Evolutionary conservation across 2,888 invertebrate genomes (phyloP), one percentile per base, ranked within the genome.

Genomic region (Drosophila anceps): DNA sequence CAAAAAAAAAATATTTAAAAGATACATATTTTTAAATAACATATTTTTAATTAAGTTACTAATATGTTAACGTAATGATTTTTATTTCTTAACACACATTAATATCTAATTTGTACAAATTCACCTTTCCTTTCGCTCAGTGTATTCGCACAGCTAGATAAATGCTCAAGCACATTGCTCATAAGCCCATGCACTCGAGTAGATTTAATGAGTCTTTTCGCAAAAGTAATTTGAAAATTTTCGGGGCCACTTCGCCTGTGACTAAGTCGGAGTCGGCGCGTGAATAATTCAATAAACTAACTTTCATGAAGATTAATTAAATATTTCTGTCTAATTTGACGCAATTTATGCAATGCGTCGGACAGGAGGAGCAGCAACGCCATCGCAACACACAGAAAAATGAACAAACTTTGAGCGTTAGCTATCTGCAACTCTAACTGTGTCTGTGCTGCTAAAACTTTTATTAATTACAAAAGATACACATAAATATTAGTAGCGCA

Each of bases 261-360:
- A 59, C 64, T 68, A 29, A 62, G 60, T 58, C 68, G 33, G 68
- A 53, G 76, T 46, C 68, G 79, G 70, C 59, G 70, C 59, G 79
- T 74, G 72, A 79, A 85, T 81, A 82, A 85, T 85, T 88, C 82
- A 86, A 86, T 89, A 87, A 88, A 90, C 73, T 77, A 88, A 86
- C 69, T 86, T 86, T 86, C 70, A 76, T 79, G 60, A 67, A 86
- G 90, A 86, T 90, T 90, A 90, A 86, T 86, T 86, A 88, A 86
- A 86, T 86, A 86, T 85, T 85, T 90, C 90, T 85, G 86, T 86
- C 90, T 90, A 88, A 90, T 86, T 86, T 86, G 88, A 83, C 75
- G 79, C 88, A 86, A 86, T 90, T 86, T 86, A 84, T 88, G 82
- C 88, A 88, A 84, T 73, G 71, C 75, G 65, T 54, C 29, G 48